phyloP scores from a whole-genome alignment of 2,888 invertebrate genomes.

The Acanthosoma haemorrhoidale region DNA sequence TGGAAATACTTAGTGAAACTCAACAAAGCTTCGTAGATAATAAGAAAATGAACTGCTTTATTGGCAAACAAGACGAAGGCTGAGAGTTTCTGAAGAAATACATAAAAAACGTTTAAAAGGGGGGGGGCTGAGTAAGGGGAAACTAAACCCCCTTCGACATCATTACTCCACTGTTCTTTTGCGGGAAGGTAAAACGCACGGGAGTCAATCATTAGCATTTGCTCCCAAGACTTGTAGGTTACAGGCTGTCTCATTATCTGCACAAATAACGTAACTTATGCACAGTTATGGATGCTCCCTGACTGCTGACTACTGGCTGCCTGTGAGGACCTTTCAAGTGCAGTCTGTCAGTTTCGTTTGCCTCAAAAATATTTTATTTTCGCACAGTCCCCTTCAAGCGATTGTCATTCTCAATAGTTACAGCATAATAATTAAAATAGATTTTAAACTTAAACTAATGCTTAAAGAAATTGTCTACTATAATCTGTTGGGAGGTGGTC shows the following conservation, averaged over 20 bases:
- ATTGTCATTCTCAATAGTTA: too few species aligned
- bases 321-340: too few species aligned
- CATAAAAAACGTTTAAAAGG: background rate
- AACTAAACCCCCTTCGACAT: background rate
- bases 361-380: too few species aligned
- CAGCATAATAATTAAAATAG: too few species aligned
- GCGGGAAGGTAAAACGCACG: background rate
- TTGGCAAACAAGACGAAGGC: background rate
- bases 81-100: too few species aligned
- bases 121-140: background rate
- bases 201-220: background rate
- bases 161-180: background rate
- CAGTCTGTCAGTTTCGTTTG: too few species aligned
- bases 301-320: too few species aligned
- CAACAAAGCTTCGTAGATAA: background rate
- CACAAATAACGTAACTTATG: background rate
- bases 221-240: background rate
- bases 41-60: constrained; percentile 10
- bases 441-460: too few species aligned
- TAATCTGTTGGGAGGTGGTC: too few species aligned
- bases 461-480: too few species aligned
- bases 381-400: too few species aligned
- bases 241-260: background rate
- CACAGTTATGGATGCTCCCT: background rate
- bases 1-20: background rate